Evolutionary conservation across 2,797 vertebrate species (phyloP).

Genomic region (Sebastes diploproa): DNA sequence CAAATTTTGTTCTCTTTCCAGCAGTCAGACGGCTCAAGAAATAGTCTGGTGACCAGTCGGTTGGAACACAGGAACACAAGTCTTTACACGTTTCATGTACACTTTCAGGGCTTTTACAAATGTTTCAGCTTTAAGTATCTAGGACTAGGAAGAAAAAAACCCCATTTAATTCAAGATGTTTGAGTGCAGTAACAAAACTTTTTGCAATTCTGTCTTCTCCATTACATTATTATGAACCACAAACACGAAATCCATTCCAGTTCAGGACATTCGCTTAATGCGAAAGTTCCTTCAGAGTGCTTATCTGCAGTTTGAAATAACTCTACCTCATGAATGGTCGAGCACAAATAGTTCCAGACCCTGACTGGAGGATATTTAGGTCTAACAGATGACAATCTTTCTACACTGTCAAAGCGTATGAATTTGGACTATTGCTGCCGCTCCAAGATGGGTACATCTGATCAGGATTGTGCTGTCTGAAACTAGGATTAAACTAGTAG

Average conservation of each 20-base stretch:
- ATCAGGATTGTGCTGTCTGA: neutral
- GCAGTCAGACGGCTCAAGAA: constrained; percentile 24
- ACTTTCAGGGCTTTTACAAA: neutral
- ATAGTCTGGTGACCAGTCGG: constrained; percentile 37
- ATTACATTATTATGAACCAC: neutral
- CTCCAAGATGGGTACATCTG: neutral
- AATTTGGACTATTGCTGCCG: neutral
- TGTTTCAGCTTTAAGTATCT: neutral
- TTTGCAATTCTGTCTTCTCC: neutral
- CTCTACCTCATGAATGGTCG: neutral
- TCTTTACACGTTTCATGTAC: constrained; percentile 26
- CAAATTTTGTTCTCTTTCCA: constrained; percentile 33
- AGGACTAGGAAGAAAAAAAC: no score
- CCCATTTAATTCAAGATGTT: neutral
- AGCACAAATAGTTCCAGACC: neutral
- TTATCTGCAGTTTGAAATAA: constrained; percentile 15
- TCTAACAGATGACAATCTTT: neutral
- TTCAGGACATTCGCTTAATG: neutral
- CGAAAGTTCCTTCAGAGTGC: neutral
- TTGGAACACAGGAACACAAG: constrained; percentile 36
- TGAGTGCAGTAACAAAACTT: neutral
- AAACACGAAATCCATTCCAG: neutral
- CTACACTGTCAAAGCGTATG: neutral
- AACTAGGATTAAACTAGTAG: neutral
- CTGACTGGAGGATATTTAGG: neutral